These are phyloP conservation scores for Lordiphosa mommai DNA, from an alignment of 1,140 invertebrate species.

Conservation along the genomic window DNA sequence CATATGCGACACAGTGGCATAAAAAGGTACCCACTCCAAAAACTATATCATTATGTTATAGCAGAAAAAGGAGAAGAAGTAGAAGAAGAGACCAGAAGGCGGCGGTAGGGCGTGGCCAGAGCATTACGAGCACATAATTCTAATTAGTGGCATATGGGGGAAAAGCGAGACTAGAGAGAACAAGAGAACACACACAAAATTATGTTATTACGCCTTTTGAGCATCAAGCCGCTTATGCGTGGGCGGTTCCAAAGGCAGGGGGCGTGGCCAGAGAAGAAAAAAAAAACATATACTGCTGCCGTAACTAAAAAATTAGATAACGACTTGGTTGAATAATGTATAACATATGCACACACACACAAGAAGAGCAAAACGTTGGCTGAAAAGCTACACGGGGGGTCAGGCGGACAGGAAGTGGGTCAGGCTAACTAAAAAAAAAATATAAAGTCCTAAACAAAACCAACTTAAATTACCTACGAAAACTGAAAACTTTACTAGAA, in stretches of 20 bases:
- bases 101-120: slow-evolving; percentile 17
- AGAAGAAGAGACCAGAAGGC: neutral
- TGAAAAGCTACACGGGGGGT: too few relatives aligned
- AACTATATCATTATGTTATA: slow-evolving; percentile 2
- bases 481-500: too few relatives aligned
- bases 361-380: too few relatives aligned
- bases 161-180: slow-evolving; percentile 1
- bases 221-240: slow-evolving; percentile 45
- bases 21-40: slow-evolving; percentile 57
- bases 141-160: slow-evolving; percentile 69
- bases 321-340: neutral
- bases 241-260: slow-evolving; percentile 8
- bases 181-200: slow-evolving; percentile 33
- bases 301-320: slow-evolving; percentile 9
- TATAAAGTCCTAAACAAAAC: too few relatives aligned
- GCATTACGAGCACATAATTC: slow-evolving; percentile 59
- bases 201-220: slow-evolving; percentile 72
- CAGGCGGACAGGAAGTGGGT: too few relatives aligned
- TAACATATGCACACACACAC: slow-evolving; percentile 8
- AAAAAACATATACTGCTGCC: neutral
- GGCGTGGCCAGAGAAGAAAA: slow-evolving; percentile 10
- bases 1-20: slow-evolving; percentile 69
- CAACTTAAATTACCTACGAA: too few relatives aligned
- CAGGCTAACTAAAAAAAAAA: too few relatives aligned
- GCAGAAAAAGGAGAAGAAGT: neutral